Percentiles rank a stretch among this genome's conserved stretches.
Evolutionary conservation across 2,113 vertebrate species (phyloP).

Genomic region (Siniperca knerii): DNA sequence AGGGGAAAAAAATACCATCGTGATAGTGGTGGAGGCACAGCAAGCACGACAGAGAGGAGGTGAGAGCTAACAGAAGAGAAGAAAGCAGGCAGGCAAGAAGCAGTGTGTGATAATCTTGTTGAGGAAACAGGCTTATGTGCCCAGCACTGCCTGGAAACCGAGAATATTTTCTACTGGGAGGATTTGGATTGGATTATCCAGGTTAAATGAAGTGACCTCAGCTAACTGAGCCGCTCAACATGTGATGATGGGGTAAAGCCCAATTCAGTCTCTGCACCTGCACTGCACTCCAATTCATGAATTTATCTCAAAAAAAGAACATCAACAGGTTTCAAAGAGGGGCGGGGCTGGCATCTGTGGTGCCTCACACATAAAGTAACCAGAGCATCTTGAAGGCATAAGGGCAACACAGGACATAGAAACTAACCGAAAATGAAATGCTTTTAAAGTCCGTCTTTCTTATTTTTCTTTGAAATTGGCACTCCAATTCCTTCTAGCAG

Average conservation of each 20-base stretch:
- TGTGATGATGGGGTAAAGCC: constrained; percentile 65
- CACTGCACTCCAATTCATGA: constrained; percentile 41
- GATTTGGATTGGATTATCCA: constrained; percentile 79
- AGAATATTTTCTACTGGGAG: constrained; percentile 74
- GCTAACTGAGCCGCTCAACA: constrained; percentile 70
- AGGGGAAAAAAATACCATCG: constrained; percentile 8
- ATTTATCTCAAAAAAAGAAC: constrained; percentile 37
- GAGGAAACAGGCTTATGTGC: constrained; percentile 76
- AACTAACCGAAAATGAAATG: background rate
- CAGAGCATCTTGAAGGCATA: background rate
- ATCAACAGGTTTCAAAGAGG: constrained; percentile 34
- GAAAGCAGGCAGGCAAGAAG: constrained; percentile 57
- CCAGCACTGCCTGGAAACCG: constrained; percentile 71
- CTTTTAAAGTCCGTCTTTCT: background rate
- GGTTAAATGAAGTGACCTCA: constrained; percentile 80
- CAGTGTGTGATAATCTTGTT: constrained; percentile 78
- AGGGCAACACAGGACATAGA: background rate
- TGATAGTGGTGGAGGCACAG: constrained; percentile 32
- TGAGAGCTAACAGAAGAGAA: constrained; percentile 49
- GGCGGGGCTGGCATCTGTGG: background rate
- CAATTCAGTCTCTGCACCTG: constrained; percentile 60
- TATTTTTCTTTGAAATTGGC: constrained; percentile 29
- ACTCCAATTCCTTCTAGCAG: background rate
- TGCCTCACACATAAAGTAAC: background rate
- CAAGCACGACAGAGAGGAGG: constrained; percentile 28